Evolutionary conservation across 2,797 vertebrate species (phyloP).

Genomic region (Argya squamiceps): DNA sequence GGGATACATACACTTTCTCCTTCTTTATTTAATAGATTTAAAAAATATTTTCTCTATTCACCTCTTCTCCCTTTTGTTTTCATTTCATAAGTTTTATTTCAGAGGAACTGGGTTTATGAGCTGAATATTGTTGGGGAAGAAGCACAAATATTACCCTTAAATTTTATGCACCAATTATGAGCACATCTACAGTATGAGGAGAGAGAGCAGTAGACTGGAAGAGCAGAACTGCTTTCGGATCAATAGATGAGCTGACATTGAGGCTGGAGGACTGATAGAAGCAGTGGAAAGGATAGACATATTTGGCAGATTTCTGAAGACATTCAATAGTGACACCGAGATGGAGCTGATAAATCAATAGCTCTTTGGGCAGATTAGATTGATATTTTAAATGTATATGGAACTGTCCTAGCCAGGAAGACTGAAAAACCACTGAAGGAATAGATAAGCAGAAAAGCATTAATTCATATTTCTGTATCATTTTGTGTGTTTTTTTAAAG

Average conservation of each 20-base stretch:
- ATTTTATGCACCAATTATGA: neutral
- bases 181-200: neutral
- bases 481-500: neutral
- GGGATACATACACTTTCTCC: neutral
- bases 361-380: conserved; percentile 52
- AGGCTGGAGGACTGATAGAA: conserved; percentile 43
- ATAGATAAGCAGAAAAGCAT: conserved; percentile 21
- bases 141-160: neutral
- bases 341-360: conserved; percentile 66
- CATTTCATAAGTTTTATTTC: neutral
- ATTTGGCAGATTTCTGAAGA: conserved; percentile 65
- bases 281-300: conserved; percentile 33
- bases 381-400: conserved; percentile 66
- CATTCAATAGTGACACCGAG: conserved; percentile 26
- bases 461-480: conserved; percentile 17
- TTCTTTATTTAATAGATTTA: neutral
- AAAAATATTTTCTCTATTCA: neutral
- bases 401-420: conserved; percentile 21
- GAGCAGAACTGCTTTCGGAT: conserved; percentile 42
- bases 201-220: conserved; percentile 47
- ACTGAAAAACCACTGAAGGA: conserved; percentile 2
- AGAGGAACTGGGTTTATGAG: neutral
- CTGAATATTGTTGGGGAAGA: neutral
- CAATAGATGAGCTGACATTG: conserved; percentile 65
- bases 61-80: neutral